phyloP scores from a whole-genome alignment of 2,797 vertebrate genomes.

The Orientallactaga sibirica region DNA sequence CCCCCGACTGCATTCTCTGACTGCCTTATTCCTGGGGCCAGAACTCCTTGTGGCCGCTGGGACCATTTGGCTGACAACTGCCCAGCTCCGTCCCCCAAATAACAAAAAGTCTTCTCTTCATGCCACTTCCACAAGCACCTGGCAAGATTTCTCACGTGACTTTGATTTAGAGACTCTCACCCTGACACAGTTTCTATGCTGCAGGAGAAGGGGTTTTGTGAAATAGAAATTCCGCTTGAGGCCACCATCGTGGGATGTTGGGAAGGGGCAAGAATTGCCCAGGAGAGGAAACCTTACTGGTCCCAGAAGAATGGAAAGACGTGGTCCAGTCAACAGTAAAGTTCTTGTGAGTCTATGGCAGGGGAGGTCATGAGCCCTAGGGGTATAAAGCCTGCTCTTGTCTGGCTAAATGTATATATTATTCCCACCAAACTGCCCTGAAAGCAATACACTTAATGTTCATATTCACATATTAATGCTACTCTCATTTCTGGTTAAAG shows the following conservation, averaged over 20 bases:
- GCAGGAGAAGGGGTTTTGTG: neutral
- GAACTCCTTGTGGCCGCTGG: neutral
- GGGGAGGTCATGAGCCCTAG: too few species aligned
- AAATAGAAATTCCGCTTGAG: neutral
- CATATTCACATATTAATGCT: too few species aligned
- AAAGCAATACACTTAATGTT: too few species aligned
- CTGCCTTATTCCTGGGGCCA: neutral
- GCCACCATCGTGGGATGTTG: neutral
- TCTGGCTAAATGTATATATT: too few species aligned
- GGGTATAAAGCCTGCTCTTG: too few species aligned
- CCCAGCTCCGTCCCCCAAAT: neutral
- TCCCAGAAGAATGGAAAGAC: neutral
- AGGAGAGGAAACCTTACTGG: neutral
- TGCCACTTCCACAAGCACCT: neutral
- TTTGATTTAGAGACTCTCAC: neutral
- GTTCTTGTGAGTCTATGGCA: neutral
- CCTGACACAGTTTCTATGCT: neutral
- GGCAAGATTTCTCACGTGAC: neutral
- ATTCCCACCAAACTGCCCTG: too few species aligned
- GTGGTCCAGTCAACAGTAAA: neutral
- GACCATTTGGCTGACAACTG: neutral
- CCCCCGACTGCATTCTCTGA: neutral
- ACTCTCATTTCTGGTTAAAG: too few species aligned
- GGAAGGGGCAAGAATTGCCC: neutral
- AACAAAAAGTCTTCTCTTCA: neutral